Evolutionary conservation across 2,113 vertebrate genomes (phyloP), one percentile per base, ranked within the genome.

Genomic region (Myotis lucifugus): DNA sequence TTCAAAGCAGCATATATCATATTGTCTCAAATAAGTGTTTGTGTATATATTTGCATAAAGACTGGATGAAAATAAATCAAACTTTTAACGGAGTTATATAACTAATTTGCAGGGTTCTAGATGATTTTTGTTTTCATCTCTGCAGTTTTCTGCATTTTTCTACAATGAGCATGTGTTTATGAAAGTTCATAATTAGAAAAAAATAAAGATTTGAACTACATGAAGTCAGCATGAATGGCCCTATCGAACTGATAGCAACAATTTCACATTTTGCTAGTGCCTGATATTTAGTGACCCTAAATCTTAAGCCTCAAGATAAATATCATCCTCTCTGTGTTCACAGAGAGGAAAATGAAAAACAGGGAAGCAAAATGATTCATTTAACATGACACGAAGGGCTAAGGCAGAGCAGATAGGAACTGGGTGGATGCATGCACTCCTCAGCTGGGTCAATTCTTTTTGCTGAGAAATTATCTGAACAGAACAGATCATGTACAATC

Each of bases 381-480:
- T 90, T 85, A 64, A 73, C 88, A 15, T 48, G 93, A 96, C 90
- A 97, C 21, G 18, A 93, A 96, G 73, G 76, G 84, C 91, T 25
- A 17, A 90, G 93, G 87, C 67, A 90, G 73, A 88, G 95, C 83
- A 86, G 88, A 88, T 3, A 66, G 54, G n/a, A 85, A 87, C 48
- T n/a, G 91, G 84, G 86, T 23, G 87, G 66, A 77, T 6, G 11
- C 15, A 13, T 6, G 54, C 1, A 7, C 61, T 82, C 79, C 54
- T 72, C 10, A n/a, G 37, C 90, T 40, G 66, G 25, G 46, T 92
- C 79, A 54, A 69, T 83, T 67, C 50, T 67, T 95, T 82, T 25
- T 67, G 48, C 90, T 90, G 93, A 93, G 93, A 96, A 96, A 96
- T 85, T 90, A 89, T 96, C 82, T 85, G 34, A 87, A 94, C 83